phyloP scores from a whole-genome alignment of 2,888 invertebrate genomes.

The Magallana nippona region DNA sequence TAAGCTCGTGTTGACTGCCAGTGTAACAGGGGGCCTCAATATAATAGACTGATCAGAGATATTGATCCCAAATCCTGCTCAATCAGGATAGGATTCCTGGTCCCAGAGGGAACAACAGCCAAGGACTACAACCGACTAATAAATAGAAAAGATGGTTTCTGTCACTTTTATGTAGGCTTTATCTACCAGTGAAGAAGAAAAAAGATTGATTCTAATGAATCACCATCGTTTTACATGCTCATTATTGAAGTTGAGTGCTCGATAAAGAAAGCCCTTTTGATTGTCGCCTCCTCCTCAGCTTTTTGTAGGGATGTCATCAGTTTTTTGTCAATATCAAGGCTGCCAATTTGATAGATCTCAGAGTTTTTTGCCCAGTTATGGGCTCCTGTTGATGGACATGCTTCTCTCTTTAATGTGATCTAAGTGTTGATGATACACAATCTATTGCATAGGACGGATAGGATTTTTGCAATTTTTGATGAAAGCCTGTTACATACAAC shows the following conservation, averaged over 20 bases:
- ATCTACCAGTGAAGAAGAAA: background rate
- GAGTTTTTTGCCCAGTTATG: background rate
- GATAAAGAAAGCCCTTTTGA: conserved; percentile 10
- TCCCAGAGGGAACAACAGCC: conserved; percentile 13
- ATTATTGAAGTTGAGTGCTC: conserved; percentile 16
- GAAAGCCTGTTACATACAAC: too few species aligned
- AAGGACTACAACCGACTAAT: conserved; percentile 22
- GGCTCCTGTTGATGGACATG: background rate
- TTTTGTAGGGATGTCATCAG: background rate
- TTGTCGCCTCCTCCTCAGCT: background rate
- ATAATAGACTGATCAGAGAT: background rate
- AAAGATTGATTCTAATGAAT: conserved; percentile 21
- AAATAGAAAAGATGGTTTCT: conserved; percentile 27
- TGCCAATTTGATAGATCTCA: background rate
- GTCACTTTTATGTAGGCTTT: conserved; percentile 4
- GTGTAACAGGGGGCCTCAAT: background rate
- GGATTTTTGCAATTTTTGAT: too few species aligned
- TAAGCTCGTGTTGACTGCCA: background rate
- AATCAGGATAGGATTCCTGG: conserved; percentile 4
- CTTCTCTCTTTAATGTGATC: too few species aligned
- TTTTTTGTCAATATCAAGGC: background rate
- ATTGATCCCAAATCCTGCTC: conserved; percentile 29
- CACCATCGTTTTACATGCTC: background rate
- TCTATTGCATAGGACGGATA: too few species aligned
- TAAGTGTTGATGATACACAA: too few species aligned